phyloP scores from a whole-genome alignment of 2,888 invertebrate genomes.

The Drosophila maculinotata region DNA sequence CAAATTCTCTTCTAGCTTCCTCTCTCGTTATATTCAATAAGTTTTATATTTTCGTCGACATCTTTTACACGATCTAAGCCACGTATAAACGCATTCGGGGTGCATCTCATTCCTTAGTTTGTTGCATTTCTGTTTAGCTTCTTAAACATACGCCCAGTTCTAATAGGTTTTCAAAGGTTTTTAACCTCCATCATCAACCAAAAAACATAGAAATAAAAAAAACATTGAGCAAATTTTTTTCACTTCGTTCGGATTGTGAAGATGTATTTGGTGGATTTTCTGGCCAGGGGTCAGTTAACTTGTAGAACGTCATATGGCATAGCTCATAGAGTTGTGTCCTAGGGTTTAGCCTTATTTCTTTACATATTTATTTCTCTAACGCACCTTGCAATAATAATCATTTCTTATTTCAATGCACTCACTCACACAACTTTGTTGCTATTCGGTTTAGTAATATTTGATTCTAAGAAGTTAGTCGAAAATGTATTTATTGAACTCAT shows the following conservation, averaged over 20 bases:
- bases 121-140: conserved; percentile 43
- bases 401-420: conserved; percentile 45
- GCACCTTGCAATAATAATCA: conserved; percentile 51
- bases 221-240: conserved; percentile 83
- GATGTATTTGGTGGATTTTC: conserved; percentile 22
- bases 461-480: conserved; percentile 31
- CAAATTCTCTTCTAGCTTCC: too few species aligned
- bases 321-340: conserved; percentile 63
- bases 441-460: conserved; percentile 24
- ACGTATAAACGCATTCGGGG: conserved; percentile 44
- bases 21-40: not conserved
- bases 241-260: conserved; percentile 83
- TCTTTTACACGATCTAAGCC: not conserved
- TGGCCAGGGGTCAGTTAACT: conserved; percentile 40
- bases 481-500: conserved; percentile 34
- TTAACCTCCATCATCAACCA: conserved; percentile 20
- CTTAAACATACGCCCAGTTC: conserved; percentile 37
- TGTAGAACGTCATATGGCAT: conserved; percentile 50
- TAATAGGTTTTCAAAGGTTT: conserved; percentile 18
- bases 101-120: conserved; percentile 10
- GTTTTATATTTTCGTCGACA: too few species aligned
- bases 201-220: conserved; percentile 2
- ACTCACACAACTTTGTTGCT: conserved; percentile 46
- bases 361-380: conserved; percentile 42
- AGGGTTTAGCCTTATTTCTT: conserved; percentile 52